Evolutionary conservation across 2,113 vertebrate genomes (phyloP).

Genomic region (Chionomys nivalis): DNA sequence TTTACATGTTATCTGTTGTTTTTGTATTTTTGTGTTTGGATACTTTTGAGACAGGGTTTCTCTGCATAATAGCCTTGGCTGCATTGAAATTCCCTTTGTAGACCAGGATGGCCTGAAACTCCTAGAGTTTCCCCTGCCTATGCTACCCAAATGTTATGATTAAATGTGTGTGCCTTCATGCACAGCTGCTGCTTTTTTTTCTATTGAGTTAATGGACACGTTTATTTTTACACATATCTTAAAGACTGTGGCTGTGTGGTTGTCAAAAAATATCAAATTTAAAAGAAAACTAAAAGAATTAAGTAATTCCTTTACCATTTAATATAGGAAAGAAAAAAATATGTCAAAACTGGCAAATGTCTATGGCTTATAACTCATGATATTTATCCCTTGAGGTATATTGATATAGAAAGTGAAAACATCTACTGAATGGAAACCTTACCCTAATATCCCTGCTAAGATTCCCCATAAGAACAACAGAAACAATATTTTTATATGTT

Average conservation of each 20-base stretch:
- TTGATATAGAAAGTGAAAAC: conserved; percentile 56
- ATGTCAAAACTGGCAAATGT: conserved; percentile 38
- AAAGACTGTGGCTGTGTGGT: not conserved
- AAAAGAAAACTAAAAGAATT: conserved; percentile 61
- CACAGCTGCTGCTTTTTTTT: not conserved
- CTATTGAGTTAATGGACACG: conserved; percentile 1
- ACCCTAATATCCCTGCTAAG: not conserved
- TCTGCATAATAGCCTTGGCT: not conserved
- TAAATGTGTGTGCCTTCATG: not conserved
- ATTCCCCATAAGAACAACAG: not conserved
- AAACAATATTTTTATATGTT: not conserved
- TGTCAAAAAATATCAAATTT: conserved; percentile 61
- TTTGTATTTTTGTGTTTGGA: not conserved
- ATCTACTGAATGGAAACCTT: conserved; percentile 29
- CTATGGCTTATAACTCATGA: conserved; percentile 68
- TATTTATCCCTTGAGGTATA: conserved; percentile 19
- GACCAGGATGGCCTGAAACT: not conserved
- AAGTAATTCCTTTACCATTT: conserved; percentile 57
- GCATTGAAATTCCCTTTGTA: not conserved
- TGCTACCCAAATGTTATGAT: not conserved
- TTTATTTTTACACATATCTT: conserved; percentile 65
- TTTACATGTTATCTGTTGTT: conserved; percentile 25
- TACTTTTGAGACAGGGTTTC: not conserved
- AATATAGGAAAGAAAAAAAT: conserved; percentile 40
- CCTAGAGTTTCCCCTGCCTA: not conserved